Evolutionary conservation across 1,140 invertebrate species (phyloP), one percentile per base, ranked within the genome.

Genomic region (Spodoptera frugiperda): DNA sequence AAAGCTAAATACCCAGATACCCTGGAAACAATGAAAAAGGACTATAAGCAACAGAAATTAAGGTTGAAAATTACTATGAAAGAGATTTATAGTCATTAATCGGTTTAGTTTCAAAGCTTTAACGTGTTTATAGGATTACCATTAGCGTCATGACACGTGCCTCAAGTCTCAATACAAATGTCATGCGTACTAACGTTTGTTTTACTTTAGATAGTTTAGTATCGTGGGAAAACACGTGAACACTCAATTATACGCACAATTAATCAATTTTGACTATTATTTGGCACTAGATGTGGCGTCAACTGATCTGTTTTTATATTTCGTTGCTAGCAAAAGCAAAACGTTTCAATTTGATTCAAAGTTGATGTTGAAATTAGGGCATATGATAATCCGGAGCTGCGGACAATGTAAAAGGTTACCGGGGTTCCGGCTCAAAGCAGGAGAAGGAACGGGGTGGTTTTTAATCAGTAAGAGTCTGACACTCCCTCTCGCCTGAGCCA

Each of bases 1-100:
- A 39, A 39, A 39, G n/a, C n/a, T n/a, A n/a, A n/a, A n/a, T n/a
- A n/a, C n/a, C n/a, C 98, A 99, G 59, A 98, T 97, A 57, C 98
- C 98, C 97, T 97, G 90, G 15, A 95, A 89, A 82, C 54, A 30
- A 51, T 9, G 3, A 14, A 46, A 65, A 21, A 48, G 0, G 19
- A 25, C 9, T 61, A n/a, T 57, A 5, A n/a, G 10, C 8, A 25
- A 25, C 2, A n/a, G 25, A n/a, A 33, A 33, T 1, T 51, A 51
- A n/a, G 15, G 48, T 51, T 51, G 11, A 6, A 39, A 39, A 39
- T n/a, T 39, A 39, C 5, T 6, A n/a, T n/a, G 33, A 39, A 10
- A 39, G 33, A 39, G 5, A 39, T 39, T 39, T 39, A 39, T 39
- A 9, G 33, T 39, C 33, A 9, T 6, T 39, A 39, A 39, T 39